Base-by-base conservation (phyloP, 2,888 invertebrate species). In the Zaprionus obscuricornis region DNA sequence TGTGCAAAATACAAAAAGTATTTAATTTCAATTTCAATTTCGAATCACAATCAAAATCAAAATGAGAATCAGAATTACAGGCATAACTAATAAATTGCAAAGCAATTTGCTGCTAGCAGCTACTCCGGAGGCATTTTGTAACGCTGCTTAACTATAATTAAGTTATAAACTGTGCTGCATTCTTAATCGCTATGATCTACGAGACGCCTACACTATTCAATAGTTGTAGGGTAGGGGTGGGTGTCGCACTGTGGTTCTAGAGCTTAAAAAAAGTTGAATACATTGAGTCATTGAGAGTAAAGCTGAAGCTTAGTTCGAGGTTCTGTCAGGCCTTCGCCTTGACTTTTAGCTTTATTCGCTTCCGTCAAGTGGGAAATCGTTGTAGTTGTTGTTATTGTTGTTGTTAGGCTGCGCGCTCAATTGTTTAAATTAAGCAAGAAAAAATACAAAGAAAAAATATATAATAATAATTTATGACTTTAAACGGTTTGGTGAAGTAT, bases 101-200 rank as follows among this genome's bases (percentile, higher is more conserved):
- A 60, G 36, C 56, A 85, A 83, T 85, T 75, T 69, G 65, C n/a
- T n/a, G n/a, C 56, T 47, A 59, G 54, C 68, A 57, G 56, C 66
- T 46, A 31, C 60, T 56, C 4, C 7, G 39, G 55, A 11, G 69
- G 70, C 66, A 26, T 26, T 66, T 84, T 68, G 70, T 74, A 66
- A 83, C 69, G 73, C 76, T 76, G 56, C 71, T 73, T 66, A 58
- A 43, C 71, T 79, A 71, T 84, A 81, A 81, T 81, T 81, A 81
- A 85, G 84, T 68, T 81, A 84, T 85, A 85, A 85, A 79, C 66
- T 74, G 60, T 82, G 52, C 56, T 54, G 34, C 50, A 54, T 31
- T 55, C 39, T 49, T 69, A 78, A 79, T 82, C 58, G 50, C 49
- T 27, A 33, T 63, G 85, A 79, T 85, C 83, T 59, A 43, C 42